Percentiles rank a stretch among this genome's conserved stretches.
Conservation (phyloP, 2,797 vertebrate species). For the Pangasius sanitwongsei region DNA sequence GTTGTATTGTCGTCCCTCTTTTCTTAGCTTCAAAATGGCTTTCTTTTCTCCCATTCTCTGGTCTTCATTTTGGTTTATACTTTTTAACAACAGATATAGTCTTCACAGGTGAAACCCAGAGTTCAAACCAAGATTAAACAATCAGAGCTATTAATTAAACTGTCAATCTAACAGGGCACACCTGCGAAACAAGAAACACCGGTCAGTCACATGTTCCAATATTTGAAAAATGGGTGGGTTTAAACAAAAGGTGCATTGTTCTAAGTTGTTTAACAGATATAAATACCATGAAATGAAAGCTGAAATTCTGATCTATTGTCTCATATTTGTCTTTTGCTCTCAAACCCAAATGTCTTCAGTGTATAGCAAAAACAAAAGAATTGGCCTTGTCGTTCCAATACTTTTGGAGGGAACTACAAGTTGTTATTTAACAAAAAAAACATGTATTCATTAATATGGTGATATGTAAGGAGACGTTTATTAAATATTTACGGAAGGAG, state of each 20-base stretch:
- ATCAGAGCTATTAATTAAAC: background rate
- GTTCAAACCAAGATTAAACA: background rate
- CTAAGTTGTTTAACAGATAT: background rate
- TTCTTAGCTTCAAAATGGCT: background rate
- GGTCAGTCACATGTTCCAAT: background rate
- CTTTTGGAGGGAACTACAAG: background rate
- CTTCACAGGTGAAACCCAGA: background rate
- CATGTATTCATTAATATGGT: too few species aligned
- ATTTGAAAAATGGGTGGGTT: background rate
- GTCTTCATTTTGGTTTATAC: background rate
- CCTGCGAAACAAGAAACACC: background rate
- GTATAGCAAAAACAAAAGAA: too few species aligned
- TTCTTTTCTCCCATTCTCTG: constrained; percentile 28
- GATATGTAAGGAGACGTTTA: background rate
- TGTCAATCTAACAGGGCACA: background rate
- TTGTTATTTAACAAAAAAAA: too few species aligned
- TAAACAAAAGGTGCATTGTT: background rate
- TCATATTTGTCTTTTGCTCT: background rate
- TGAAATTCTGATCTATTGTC: background rate
- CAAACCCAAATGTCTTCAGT: background rate
- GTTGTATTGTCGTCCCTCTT: too few species aligned
- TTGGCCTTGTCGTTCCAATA: background rate
- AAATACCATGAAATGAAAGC: background rate
- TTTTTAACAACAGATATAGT: background rate
- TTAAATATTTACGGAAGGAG: background rate